Evolutionary conservation across 2,113 vertebrate species (phyloP), one percentile per base, ranked within the genome.

Genomic region (Grantiella picta): DNA sequence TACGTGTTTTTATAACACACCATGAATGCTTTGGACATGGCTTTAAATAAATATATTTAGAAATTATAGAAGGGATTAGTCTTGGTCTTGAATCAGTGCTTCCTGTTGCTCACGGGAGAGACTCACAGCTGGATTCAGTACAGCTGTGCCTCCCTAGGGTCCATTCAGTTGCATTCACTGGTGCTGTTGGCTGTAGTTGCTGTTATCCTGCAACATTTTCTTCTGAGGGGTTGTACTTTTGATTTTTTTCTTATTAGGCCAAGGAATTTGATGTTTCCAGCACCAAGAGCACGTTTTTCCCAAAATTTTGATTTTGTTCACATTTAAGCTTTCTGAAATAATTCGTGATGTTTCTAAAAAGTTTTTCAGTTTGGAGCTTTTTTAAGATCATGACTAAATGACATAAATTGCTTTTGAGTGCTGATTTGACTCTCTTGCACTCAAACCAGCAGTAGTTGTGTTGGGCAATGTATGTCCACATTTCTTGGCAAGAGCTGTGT

Each of bases 11-110:
- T 57, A 17, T 72, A 91, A 35, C 23, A 16, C 8, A 45, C 13
- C 1, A 3, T 38, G 7, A 11, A 15, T 25, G 4, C 3, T 59
- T 73, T 36, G 33, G 27, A 31, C 2, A 2, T 38, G 31, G 9
- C 16, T 24, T 49, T 53, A 73, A 23, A 69, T 42, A 54, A 63
- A 20, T 22, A 1, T 36, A 11, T 77, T 71, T 45, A 49, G n/a
- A 25, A 17, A 12, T 60, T 35, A 11, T 17, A 22, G 18, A 15
- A 5, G 18, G 66, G 21, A 8, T 83, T 38, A 36, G 28, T 66
- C 50, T 65, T 36, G 17, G 25, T 50, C 35, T 72, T 45, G 45
- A 50, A 50, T 50, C 5, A 27, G 11, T 12, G 17, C 12, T 4
- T 84, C 31, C 44, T 25, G 36, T 33, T 60, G 50, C 33, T 82